These are phyloP conservation scores for Lasioglossum calceatum DNA, from an alignment of 2,888 invertebrate species.

Conservation along the genomic window DNA sequence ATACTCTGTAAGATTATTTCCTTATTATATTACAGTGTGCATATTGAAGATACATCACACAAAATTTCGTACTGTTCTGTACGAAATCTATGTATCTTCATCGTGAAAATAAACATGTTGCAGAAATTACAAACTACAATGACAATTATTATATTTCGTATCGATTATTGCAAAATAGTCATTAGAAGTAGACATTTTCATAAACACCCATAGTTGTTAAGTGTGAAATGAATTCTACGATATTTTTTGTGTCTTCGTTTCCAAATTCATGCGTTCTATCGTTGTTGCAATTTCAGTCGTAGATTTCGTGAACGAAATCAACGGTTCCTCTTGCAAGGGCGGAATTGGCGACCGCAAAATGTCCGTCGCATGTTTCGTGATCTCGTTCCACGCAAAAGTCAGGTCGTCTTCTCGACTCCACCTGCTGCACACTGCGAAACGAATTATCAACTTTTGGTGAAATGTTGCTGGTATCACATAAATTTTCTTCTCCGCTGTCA, in stretches of 20 bases:
- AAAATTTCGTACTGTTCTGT: background rate
- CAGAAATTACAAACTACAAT: background rate
- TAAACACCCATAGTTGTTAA: background rate
- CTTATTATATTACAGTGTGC: constrained; percentile 9
- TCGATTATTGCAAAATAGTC: background rate
- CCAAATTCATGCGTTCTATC: constrained; percentile 65
- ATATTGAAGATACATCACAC: constrained; percentile 15
- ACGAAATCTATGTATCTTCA: no score
- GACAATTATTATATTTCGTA: background rate
- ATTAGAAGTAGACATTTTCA: background rate
- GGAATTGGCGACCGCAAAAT: constrained; percentile 67
- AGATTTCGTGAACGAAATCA: constrained; percentile 23
- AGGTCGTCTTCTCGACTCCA: constrained; percentile 90
- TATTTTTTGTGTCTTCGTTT: constrained; percentile 66
- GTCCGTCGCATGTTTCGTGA: constrained; percentile 86
- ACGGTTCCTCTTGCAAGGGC: background rate
- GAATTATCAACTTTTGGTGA: constrained; percentile 89
- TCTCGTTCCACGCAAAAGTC: constrained; percentile 90
- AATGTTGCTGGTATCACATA: constrained; percentile 93
- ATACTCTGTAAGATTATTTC: background rate
- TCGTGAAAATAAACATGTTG: background rate
- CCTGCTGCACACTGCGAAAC: constrained; percentile 93
- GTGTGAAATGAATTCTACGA: constrained; percentile 43
- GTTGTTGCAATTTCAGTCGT: constrained; percentile 53
- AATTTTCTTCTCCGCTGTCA: constrained; percentile 91